A percentile compares a stretch with the other conserved stretches of the same genome.
phyloP scores from a whole-genome alignment of 2,888 invertebrate genomes.

The Hypolimnas misippus region DNA sequence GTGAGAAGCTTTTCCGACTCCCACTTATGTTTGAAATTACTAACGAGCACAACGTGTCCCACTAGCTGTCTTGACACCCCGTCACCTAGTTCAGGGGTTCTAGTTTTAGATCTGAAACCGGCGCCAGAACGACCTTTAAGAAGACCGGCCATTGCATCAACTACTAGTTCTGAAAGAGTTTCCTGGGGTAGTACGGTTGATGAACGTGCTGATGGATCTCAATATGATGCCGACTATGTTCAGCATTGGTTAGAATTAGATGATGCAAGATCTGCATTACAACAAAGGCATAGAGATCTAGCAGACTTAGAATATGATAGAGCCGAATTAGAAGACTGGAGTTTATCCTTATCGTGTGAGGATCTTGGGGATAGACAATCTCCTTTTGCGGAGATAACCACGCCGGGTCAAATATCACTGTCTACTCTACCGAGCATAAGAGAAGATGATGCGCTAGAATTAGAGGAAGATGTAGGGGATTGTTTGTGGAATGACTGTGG shows the following conservation, averaged over 20 bases:
- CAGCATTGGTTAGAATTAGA: constrained; percentile 90
- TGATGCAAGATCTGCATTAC: constrained; percentile 87
- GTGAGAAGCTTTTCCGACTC: constrained; percentile 90
- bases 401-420: constrained; percentile 86
- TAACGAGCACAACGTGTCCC: constrained; percentile 84
- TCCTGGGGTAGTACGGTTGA: constrained; percentile 86
- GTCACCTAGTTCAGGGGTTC: constrained; percentile 85
- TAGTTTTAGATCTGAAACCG: constrained; percentile 85
- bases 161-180: constrained; percentile 76
- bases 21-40: constrained; percentile 88
- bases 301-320: constrained; percentile 89
- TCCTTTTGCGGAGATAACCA: constrained; percentile 79
- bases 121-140: constrained; percentile 84
- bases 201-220: constrained; percentile 83
- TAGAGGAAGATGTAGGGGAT: constrained; percentile 89
- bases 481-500: constrained; percentile 90
- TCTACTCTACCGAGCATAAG: constrained; percentile 89
- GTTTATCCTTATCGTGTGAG: constrained; percentile 88
- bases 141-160: constrained; percentile 82
- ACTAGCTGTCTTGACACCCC: constrained; percentile 83
- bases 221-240: constrained; percentile 89
- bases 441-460: constrained; percentile 88
- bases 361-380: constrained; percentile 85
- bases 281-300: constrained; percentile 87
- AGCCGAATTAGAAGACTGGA: constrained; percentile 92